A percentile compares a stretch with the other conserved stretches of the same genome.
These are phyloP conservation scores for Piprites chloris DNA, from an alignment of 2,113 vertebrate species.

Conservation along the genomic window DNA sequence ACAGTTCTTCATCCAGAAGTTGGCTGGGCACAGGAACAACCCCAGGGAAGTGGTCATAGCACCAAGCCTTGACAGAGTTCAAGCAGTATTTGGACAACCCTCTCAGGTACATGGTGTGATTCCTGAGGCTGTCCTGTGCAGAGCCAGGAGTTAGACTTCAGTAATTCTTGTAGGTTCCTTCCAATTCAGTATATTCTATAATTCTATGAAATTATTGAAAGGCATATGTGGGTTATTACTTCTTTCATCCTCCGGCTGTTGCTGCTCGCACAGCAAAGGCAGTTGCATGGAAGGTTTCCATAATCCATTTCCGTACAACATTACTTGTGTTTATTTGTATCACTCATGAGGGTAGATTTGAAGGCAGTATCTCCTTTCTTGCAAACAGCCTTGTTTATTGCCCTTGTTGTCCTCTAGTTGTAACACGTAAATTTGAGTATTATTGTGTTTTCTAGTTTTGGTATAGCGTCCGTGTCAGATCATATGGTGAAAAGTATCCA, in stretches of 20 bases:
- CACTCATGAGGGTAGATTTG: neutral
- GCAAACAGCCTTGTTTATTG: neutral
- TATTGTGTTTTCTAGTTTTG: neutral
- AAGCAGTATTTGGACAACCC: rapidly evolving
- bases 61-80: neutral
- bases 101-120: neutral
- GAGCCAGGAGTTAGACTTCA: neutral
- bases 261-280: neutral
- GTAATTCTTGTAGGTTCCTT: neutral
- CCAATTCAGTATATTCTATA: neutral
- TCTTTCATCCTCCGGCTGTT: neutral
- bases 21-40: neutral
- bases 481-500: neutral
- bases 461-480: neutral
- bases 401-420: neutral
- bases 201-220: neutral
- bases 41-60: too few relatives aligned
- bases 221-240: neutral
- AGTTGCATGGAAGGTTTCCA: neutral
- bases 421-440: neutral
- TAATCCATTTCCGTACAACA: neutral
- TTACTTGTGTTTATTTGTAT: neutral
- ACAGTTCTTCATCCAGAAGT: neutral
- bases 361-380: neutral
- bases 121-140: neutral